A percentile compares a stretch with the other conserved stretches of the same genome.
These are phyloP conservation scores for Hippocampus mohnikei DNA, from an alignment of 2,113 vertebrate genomes.

Conservation along the genomic window DNA sequence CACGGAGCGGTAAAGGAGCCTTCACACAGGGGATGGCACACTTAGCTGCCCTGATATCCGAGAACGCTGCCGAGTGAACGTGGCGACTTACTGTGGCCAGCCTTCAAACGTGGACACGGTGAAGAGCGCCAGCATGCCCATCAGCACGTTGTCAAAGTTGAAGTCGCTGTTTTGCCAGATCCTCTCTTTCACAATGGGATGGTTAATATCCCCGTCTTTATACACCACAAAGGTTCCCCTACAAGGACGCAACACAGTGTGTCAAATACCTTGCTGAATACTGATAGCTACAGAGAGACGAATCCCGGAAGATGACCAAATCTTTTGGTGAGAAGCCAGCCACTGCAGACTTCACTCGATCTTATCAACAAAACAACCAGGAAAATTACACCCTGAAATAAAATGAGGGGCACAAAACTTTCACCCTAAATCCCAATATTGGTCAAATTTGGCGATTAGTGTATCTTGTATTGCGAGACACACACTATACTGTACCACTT, in stretches of 20 bases:
- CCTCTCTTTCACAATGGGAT: slow-evolving; percentile 84
- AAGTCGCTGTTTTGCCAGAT: slow-evolving; percentile 93
- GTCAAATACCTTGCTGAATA: too few species aligned
- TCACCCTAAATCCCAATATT: too few species aligned
- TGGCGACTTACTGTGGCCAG: slow-evolving; percentile 84
- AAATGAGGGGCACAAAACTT: too few species aligned
- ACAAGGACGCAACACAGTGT: neutral
- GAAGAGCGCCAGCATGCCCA: slow-evolving; percentile 94
- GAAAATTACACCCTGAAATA: too few species aligned
- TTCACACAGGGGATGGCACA: slow-evolving; percentile 36
- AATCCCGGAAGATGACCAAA: too few species aligned
- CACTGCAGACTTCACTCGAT: too few species aligned
- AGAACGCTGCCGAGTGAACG: neutral
- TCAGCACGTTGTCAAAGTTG: slow-evolving; percentile 94
- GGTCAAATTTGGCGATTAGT: too few species aligned
- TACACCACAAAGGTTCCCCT: slow-evolving; percentile 88
- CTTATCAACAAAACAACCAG: too few species aligned
- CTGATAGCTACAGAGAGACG: too few species aligned
- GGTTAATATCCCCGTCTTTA: slow-evolving; percentile 87
- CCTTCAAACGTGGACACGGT: slow-evolving; percentile 97
- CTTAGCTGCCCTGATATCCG: neutral
- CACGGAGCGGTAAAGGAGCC: slow-evolving; percentile 89
- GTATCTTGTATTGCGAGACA: too few species aligned
- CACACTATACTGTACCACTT: too few species aligned
- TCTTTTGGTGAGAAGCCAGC: too few species aligned